Percentiles rank a stretch among this genome's conserved stretches.
These are phyloP conservation scores for Bombus cullumanus DNA, from an alignment of 1,140 invertebrate species.

Conservation along the genomic window DNA sequence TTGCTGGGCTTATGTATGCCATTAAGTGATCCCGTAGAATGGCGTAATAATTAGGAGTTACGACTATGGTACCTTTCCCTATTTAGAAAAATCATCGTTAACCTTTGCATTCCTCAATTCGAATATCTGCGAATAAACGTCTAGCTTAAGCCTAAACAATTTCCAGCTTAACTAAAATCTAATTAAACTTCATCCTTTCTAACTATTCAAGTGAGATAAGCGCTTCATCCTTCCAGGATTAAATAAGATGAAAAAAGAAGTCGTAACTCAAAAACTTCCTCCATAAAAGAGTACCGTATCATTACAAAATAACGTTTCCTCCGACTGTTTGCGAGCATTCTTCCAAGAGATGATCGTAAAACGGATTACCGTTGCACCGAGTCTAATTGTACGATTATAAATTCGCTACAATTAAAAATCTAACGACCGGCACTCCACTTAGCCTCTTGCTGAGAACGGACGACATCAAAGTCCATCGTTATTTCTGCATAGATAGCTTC, in stretches of 20 bases:
- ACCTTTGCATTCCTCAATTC: background rate
- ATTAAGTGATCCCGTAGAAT: conserved; percentile 7
- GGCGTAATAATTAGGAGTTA: conserved; percentile 24
- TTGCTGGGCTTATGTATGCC: background rate
- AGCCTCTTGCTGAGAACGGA: background rate
- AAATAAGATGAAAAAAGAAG: background rate
- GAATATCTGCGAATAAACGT: background rate
- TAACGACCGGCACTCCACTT: background rate
- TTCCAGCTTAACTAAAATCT: background rate
- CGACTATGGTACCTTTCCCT: background rate
- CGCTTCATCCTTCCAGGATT: background rate
- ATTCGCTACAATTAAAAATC: conserved; percentile 16
- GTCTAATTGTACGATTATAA: conserved; percentile 9
- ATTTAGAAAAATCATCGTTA: background rate
- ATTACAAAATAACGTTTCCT: background rate
- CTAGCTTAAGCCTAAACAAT: background rate
- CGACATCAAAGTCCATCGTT: conserved; percentile 8
- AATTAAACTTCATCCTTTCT: conserved; percentile 2
- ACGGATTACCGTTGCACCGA: background rate
- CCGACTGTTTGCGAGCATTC: background rate
- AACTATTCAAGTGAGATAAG: background rate
- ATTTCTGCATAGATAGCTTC: background rate
- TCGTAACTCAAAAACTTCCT: background rate
- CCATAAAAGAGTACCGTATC: background rate
- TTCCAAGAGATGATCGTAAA: conserved; percentile 4